Percentiles rank a stretch among this genome's conserved stretches.
phyloP scores from a whole-genome alignment of 1,140 invertebrate genomes.

The Apolygus lucorum region DNA sequence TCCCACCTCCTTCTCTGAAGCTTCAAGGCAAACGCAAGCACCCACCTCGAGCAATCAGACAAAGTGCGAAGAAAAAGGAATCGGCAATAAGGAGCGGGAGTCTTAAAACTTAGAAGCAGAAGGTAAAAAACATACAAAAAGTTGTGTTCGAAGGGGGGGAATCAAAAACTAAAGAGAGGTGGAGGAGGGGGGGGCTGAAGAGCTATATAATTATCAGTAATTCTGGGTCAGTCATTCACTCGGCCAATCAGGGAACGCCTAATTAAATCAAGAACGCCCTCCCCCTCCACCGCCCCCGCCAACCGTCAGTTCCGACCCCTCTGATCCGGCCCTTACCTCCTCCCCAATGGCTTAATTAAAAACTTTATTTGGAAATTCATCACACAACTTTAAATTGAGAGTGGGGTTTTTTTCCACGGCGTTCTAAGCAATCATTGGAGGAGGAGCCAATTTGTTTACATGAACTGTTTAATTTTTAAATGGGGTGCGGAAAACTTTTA shows the following conservation, averaged over 20 bases:
- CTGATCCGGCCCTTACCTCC: neutral
- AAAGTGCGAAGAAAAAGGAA: conserved; percentile 1
- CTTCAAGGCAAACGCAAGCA: neutral
- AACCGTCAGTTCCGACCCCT: neutral
- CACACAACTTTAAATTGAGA: conserved; percentile 24
- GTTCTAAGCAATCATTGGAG: conserved; percentile 19
- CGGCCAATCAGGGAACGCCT: conserved; percentile 11
- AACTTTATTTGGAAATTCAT: conserved; percentile 24
- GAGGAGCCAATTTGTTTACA: conserved; percentile 22
- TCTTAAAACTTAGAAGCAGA: neutral
- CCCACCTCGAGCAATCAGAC: neutral
- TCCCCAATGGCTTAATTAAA: conserved; percentile 22
- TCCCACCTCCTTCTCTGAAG: neutral
- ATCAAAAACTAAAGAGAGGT: no score
- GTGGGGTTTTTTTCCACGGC: conserved; percentile 12
- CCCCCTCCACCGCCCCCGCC: conserved; percentile 7
- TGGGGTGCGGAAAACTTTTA: conserved; percentile 19
- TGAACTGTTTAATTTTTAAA: conserved; percentile 23
- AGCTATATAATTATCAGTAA: neutral
- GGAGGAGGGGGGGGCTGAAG: neutral
- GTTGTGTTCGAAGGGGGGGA: no score
- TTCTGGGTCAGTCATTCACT: conserved; percentile 8
- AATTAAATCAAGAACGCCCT: conserved; percentile 15
- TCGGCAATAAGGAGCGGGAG: neutral
- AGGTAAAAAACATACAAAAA: neutral